Evolutionary conservation across 2,113 vertebrate genomes (phyloP).

Genomic region (Ranitomeya variabilis): DNA sequence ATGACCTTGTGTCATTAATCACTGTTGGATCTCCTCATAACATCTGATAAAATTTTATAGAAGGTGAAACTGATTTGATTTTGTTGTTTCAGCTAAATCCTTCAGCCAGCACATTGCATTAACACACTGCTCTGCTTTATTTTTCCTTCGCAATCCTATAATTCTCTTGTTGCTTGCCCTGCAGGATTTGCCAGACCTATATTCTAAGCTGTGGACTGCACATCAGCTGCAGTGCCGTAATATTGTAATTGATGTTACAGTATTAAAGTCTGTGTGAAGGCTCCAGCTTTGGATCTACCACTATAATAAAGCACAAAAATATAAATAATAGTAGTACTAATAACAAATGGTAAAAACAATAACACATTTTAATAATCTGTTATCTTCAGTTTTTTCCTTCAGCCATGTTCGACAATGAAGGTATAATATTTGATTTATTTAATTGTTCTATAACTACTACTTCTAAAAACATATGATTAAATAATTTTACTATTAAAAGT

Average conservation of each 20-base stretch:
- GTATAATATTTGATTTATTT: no score
- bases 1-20: conserved; percentile 54
- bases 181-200: conserved; percentile 14
- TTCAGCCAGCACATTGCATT: conserved; percentile 35
- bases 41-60: conserved; percentile 56
- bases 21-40: conserved; percentile 32
- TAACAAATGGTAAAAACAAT: neutral
- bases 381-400: neutral
- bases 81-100: conserved; percentile 52
- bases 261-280: neutral
- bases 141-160: neutral
- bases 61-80: conserved; percentile 57
- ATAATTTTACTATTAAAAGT: no score
- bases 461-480: no score
- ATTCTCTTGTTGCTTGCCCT: conserved; percentile 38
- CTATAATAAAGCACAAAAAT: neutral
- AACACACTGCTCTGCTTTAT: neutral
- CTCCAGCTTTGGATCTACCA: neutral
- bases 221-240: neutral
- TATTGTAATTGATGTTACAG: conserved; percentile 12
- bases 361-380: neutral
- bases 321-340: neutral
- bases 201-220: neutral
- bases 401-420: neutral
- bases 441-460: no score